Evolutionary conservation across 2,888 invertebrate species (phyloP).

Genomic region (Thelaira solivaga): DNA sequence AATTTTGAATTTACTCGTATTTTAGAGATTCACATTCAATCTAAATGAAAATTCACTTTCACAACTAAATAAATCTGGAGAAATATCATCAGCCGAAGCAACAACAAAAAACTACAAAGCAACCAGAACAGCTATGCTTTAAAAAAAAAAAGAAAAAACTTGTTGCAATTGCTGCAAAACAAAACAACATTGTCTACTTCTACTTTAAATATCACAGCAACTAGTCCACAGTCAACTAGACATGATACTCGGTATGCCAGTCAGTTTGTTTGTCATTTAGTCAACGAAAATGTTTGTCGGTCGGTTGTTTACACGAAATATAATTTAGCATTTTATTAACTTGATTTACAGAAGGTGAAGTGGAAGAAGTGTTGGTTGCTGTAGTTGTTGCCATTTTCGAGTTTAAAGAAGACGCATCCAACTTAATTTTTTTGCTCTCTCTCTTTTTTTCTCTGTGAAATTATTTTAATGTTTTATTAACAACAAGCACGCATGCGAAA

Average conservation of each 20-base stretch:
- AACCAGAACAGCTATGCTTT: too few species aligned
- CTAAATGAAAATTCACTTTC: slow-evolving; percentile 60
- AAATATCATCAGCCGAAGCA: neutral
- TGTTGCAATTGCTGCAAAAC: slow-evolving; percentile 44
- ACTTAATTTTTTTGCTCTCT: neutral
- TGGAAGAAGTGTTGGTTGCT: neutral
- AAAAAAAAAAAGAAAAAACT: slow-evolving; percentile 30
- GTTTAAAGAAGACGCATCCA: slow-evolving; percentile 19
- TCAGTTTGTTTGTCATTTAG: neutral
- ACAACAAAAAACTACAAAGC: neutral
- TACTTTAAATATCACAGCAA: slow-evolving; percentile 47
- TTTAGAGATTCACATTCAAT: slow-evolving; percentile 53
- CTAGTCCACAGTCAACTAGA: neutral
- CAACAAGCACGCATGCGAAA: slow-evolving; percentile 27
- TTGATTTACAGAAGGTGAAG: slow-evolving; percentile 37
- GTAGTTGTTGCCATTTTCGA: neutral
- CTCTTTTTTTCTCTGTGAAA: neutral
- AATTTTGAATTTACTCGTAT: slow-evolving; percentile 16
- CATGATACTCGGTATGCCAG: neutral
- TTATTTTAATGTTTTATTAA: slow-evolving; percentile 43
- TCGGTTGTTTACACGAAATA: slow-evolving; percentile 28
- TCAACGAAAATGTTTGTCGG: slow-evolving; percentile 3
- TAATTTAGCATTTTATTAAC: slow-evolving; percentile 45
- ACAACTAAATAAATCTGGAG: slow-evolving; percentile 52
- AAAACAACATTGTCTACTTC: too few species aligned